phyloP scores from a whole-genome alignment of 1,140 invertebrate genomes.

The Cotesia chilonis region DNA sequence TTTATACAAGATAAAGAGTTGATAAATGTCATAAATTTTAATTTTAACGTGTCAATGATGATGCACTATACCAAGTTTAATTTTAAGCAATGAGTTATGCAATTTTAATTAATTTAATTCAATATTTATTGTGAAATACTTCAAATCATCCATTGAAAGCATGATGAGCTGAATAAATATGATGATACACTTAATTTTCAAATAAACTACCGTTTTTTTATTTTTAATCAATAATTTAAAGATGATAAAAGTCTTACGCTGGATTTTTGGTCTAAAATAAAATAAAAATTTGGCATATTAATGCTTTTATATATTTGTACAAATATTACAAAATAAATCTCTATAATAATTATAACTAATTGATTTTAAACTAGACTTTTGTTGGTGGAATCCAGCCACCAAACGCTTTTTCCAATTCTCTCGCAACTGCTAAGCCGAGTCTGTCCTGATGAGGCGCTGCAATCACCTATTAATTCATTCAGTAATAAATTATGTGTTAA shows the following conservation, averaged over 20 bases:
- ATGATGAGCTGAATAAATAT: no score
- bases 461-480: conserved; percentile 64
- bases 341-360: not conserved
- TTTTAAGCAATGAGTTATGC: no score
- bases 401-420: conserved; percentile 80
- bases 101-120: no score
- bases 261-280: not conserved
- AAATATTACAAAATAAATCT: not conserved
- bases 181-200: no score
- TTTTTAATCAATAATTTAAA: not conserved
- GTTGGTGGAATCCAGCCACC: conserved; percentile 77
- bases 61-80: no score
- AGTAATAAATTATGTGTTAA: conserved; percentile 7
- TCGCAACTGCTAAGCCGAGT: conserved; percentile 78
- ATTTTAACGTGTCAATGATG: no score
- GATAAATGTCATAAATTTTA: no score
- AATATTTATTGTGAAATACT: no score
- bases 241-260: not conserved
- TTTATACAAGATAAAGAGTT: no score
- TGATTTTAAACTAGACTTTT: conserved; percentile 13
- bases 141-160: no score
- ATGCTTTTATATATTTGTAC: conserved; percentile 1
- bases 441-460: conserved; percentile 75
- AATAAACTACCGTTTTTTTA: not conserved
- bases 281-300: not conserved